Conservation (phyloP, 2,113 vertebrate genomes). For the Hippocampus abdominalis region DNA sequence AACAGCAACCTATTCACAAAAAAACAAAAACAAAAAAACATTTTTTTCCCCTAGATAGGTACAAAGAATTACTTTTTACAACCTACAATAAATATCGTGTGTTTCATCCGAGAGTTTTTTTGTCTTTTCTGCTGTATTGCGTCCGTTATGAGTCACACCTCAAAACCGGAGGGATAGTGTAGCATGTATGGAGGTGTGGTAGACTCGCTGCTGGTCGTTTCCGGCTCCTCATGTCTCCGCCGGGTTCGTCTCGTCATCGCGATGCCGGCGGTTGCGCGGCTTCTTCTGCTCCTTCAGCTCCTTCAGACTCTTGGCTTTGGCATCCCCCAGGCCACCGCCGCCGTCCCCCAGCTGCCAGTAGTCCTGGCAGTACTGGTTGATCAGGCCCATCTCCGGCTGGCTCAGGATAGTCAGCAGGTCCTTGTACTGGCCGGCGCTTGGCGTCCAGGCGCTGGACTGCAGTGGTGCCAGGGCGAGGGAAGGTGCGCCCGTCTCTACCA, state of each 20-base stretch:
- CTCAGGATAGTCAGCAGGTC: constrained; percentile 94
- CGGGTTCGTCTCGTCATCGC: constrained; percentile 77
- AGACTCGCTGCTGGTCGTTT: constrained; percentile 12
- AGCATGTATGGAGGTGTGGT: constrained; percentile 32
- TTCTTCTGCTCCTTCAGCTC: constrained; percentile 94
- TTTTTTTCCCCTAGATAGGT: constrained; percentile 66
- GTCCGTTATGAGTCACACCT: constrained; percentile 54
- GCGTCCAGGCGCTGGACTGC: constrained; percentile 77
- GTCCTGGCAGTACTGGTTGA: constrained; percentile 98
- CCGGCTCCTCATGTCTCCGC: constrained; percentile 82
- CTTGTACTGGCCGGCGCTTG: constrained; percentile 80
- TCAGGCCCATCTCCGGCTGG: constrained; percentile 94
- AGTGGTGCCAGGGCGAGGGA: constrained; percentile 58
- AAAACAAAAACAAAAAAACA: constrained; percentile 41
- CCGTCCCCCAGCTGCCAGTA: constrained; percentile 87
- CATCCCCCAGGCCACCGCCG: constrained; percentile 68
- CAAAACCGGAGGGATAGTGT: constrained; percentile 36
- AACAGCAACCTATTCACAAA: constrained; percentile 78
- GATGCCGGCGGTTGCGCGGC: constrained; percentile 93
- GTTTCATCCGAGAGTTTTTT: constrained; percentile 54
- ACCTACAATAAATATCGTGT: constrained; percentile 89
- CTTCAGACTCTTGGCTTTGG: constrained; percentile 75
- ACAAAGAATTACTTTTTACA: constrained; percentile 85
- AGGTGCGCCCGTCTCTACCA: constrained; percentile 77
- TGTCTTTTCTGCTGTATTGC: constrained; percentile 47